Base-by-base conservation (phyloP, 1,140 invertebrate species). In the Chionoecetes opilio region DNA sequence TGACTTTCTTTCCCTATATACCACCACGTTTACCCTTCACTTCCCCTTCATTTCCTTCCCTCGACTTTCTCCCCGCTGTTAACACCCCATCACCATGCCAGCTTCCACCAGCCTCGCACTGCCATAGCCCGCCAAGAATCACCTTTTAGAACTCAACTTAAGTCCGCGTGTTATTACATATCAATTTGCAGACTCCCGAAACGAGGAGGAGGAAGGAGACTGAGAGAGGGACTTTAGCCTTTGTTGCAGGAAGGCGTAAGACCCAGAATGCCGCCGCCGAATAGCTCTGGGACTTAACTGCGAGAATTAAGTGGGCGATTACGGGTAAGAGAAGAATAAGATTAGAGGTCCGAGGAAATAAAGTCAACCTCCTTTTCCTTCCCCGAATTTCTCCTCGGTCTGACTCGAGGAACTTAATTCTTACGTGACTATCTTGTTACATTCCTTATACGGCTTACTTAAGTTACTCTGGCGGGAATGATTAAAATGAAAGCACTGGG, bases 301-400 rank as follows among this genome's bases (percentile, higher is more conserved):
- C 82, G 89, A 91, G 93, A 91, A 94, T 94, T 94, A 94, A 94
- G 93, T 86, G 82, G 75, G 63, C 89, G 88, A 91, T 94, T 94
- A 94, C 88, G 82, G 32, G 75, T 46, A 94, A 86, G 89, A 94
- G 93, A 94, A 91, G 93, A 94, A 91, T 91, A 91, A 94, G 93
- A 94, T 94, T 94, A 94, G 37, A 91, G 75, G 75, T 46, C 63
- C 82, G 37, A 17, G 8, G 93, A 82, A 37, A 91, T 91, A 86
- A 91, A 91, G 86, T 37, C 88, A 41, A 32, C 85, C n/a, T 90
- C 63, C 63, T 88, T 94, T 90, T 90, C 29, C 35, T 41, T 31
- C 82, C 41, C 82, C 75, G 41, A 32, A 53, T 75, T 75, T n/a
- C 41, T 75, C 26, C 63, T 75, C 63, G 21, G 11, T 53, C 9